Conservation (phyloP, 2,888 invertebrate species). For the Balanococcus diminutus region DNA sequence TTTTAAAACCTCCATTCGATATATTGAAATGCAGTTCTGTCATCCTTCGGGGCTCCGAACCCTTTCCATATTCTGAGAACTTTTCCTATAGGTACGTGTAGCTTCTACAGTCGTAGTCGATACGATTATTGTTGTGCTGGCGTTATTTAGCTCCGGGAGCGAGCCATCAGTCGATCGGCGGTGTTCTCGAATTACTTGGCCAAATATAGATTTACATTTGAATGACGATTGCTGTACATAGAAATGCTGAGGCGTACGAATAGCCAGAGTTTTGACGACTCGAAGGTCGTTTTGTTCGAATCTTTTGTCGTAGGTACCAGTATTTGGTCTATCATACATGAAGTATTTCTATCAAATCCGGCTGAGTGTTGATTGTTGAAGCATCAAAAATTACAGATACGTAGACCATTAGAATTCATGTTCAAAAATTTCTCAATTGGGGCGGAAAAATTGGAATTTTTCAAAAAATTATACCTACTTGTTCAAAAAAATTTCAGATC, state of each 20-base stretch:
- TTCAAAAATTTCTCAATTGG: too few species aligned
- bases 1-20: background rate
- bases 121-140: background rate
- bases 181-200: background rate
- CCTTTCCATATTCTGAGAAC: conserved; percentile 44
- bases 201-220: background rate
- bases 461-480: too few species aligned
- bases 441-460: too few species aligned
- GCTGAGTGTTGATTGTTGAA: too few species aligned
- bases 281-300: background rate
- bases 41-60: conserved; percentile 32
- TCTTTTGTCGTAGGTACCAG: too few species aligned
- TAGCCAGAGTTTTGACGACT: background rate
- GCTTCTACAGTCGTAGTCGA: background rate
- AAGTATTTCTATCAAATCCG: too few species aligned
- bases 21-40: conserved; percentile 49
- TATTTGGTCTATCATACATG: too few species aligned
- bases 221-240: background rate
- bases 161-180: background rate
- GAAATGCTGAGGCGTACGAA: background rate
- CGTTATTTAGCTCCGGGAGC: background rate
- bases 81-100: background rate
- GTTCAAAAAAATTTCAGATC: too few species aligned
- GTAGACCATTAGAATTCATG: too few species aligned
- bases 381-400: too few species aligned